phyloP scores from a whole-genome alignment of 2,797 vertebrate species.

The Sebastes hubbsi region DNA sequence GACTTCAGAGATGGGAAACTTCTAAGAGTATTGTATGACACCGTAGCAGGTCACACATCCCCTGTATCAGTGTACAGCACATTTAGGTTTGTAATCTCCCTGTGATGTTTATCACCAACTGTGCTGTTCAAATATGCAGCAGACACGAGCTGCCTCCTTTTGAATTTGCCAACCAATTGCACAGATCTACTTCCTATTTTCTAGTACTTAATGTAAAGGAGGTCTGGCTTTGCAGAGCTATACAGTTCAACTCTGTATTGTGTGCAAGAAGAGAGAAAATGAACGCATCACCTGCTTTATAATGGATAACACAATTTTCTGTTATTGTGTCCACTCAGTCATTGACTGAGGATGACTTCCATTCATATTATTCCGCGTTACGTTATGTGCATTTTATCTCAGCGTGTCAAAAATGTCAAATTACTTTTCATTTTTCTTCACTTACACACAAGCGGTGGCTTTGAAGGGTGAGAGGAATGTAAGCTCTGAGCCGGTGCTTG shows the following conservation, averaged over 20 bases:
- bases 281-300: neutral
- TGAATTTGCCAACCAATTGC: neutral
- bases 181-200: neutral
- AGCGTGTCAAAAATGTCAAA: slow-evolving; percentile 23
- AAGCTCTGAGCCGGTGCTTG: slow-evolving; percentile 63
- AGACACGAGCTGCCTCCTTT: neutral
- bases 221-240: neutral
- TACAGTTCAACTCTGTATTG: neutral
- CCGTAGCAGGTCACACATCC: neutral
- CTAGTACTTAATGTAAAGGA: neutral
- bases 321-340: neutral
- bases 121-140: slow-evolving; percentile 1
- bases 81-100: slow-evolving; percentile 10
- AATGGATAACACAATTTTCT: neutral
- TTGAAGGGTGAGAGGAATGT: slow-evolving; percentile 56
- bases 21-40: neutral
- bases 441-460: slow-evolving; percentile 43
- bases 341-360: slow-evolving; percentile 15
- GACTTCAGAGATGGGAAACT: neutral
- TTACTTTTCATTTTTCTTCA: slow-evolving; percentile 35
- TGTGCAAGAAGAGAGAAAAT: neutral
- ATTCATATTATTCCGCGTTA: slow-evolving; percentile 19
- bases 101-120: slow-evolving; percentile 8
- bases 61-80: slow-evolving; percentile 1
- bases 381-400: slow-evolving; percentile 12